Evolutionary conservation across 2,797 vertebrate genomes (phyloP), one percentile per base, ranked within the genome.

Genomic region (Tympanoctomys barrerae): DNA sequence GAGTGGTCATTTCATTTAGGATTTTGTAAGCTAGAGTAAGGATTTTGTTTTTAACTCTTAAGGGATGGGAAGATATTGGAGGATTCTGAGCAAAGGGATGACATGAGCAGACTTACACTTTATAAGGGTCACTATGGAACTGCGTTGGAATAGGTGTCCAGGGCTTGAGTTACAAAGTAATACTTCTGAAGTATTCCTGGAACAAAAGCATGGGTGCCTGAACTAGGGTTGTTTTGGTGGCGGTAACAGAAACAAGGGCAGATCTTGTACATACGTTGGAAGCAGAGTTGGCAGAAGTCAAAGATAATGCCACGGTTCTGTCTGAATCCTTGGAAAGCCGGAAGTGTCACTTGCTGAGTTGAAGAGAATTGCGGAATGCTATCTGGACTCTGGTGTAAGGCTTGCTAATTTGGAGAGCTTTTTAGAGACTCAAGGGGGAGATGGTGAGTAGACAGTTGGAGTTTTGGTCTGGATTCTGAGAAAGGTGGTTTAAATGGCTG

Each of bases 391-490:
- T n/a, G 21, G 36, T 22, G 33, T 42, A 49, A 57, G 21, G 80
- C 91, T 92, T 18, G 42, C 36, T 33, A 36, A 42, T 4, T 77
- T 81, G 62, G 66, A 84, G 66, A 83, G 33, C 16, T 31, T 79
- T 86, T 89, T 46, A 68, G 64, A 87, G 28, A 80, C 1, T 21
- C 28, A 9, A n/a, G 84, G 75, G 52, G 46, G 39, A 68, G 49
- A 14, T 46, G 13, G 71, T 68, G 36, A 87, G 18, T 4, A 62
- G 70, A 64, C 18, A 68, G 36, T 5, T 66, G 75, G 33, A 46
- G 77, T 61, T 91, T 62, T 83, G 75, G n/a, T 68, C 62, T 84
- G 31, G 62, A 87, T 68, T 94, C 59, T n/a, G 64, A 54, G 62
- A 39, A 14, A 49, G 7, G 18, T 61, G 24, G 21, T 26, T 61